Percentiles rank a stretch among this genome's conserved stretches.
Conservation (phyloP, 2,797 vertebrate genomes). For the Perodicticus potto region DNA sequence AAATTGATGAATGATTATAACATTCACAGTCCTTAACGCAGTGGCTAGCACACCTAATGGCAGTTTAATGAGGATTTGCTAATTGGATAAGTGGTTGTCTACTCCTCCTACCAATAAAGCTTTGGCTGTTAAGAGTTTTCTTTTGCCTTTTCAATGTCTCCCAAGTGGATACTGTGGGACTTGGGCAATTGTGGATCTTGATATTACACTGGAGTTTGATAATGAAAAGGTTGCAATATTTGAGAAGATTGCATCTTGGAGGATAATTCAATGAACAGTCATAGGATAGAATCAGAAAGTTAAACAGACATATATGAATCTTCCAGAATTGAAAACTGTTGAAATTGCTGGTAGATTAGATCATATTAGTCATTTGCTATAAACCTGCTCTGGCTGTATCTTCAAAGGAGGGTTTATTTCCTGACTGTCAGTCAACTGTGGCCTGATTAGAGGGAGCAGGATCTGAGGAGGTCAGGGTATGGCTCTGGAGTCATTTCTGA, state of each 20-base stretch:
- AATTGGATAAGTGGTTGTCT: slow-evolving; percentile 60
- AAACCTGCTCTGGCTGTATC: slow-evolving; percentile 59
- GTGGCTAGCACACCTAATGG: neutral
- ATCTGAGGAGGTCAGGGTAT: slow-evolving; percentile 67
- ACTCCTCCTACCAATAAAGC: slow-evolving; percentile 1
- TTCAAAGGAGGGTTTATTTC: slow-evolving; percentile 78
- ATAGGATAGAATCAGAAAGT: slow-evolving; percentile 66
- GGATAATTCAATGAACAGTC: slow-evolving; percentile 68
- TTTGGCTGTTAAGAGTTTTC: slow-evolving; percentile 41
- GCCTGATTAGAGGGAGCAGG: slow-evolving; percentile 68
- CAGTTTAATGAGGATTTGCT: slow-evolving; percentile 52
- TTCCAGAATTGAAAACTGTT: slow-evolving; percentile 74
- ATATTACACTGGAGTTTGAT: slow-evolving; percentile 57
- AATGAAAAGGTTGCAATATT: slow-evolving; percentile 66
- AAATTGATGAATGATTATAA: slow-evolving; percentile 36
- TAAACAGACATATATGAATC: slow-evolving; percentile 71
- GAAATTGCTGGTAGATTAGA: slow-evolving; percentile 77
- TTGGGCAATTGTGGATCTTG: slow-evolving; percentile 16
- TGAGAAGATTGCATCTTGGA: slow-evolving; percentile 75
- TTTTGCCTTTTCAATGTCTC: slow-evolving; percentile 36
- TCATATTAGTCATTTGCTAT: slow-evolving; percentile 71
- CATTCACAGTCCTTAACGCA: neutral
- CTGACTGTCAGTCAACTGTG: slow-evolving; percentile 76
- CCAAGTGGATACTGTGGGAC: slow-evolving; percentile 11
- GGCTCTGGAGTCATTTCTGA: slow-evolving; percentile 55